Evolutionary conservation across 2,113 vertebrate genomes (phyloP), one percentile per base, ranked within the genome.

Genomic region (Rhinoptilus africanus): DNA sequence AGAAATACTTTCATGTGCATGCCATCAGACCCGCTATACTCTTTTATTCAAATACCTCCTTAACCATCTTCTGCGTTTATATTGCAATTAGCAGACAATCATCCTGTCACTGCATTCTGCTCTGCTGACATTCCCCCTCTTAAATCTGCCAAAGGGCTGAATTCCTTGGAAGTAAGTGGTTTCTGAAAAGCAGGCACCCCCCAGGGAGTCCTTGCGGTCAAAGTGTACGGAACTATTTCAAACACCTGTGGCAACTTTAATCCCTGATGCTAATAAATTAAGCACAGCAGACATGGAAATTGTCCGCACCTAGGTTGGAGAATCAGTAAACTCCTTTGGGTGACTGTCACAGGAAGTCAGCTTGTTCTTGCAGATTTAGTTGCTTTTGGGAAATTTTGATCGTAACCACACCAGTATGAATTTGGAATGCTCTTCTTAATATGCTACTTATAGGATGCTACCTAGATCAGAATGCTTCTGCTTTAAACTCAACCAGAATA

Each of bases 231-330:
- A 95, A 96, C 91, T 85, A 83, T 97, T 96, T 97, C 96, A 97
- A 97, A 94, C 93, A 96, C 95, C 93, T 95, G 95, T 96, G 96
- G 95, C 94, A 97, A 93, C 89, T 96, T 93, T 96, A 97, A 96
- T 96, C 81, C 94, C 96, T 80, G 74, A 41, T 76, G 93, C 84
- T 95, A 97, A 97, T 97, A 96, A 97, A 97, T 97, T 96, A 91
- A 85, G 68, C 74, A 71, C 23, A 88, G 91, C 95, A 94, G 91
- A 96, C 94, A n/a, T 28, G 67, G 94, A 97, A 96, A 87, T 94
- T 92, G 93, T 88, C 87, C 89, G 76, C 96, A 95, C 92, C 85
- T 88, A 78, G 28, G 66, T 60, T 9, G 89, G 72, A 93, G 89
- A 95, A 68, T 72, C 85, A 87, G 53, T 60, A 35, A 94, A 90